A percentile compares a stretch with the other conserved stretches of the same genome.
These are phyloP conservation scores for Eristalis arbustorum DNA, from an alignment of 2,888 invertebrate genomes.

Conservation along the genomic window DNA sequence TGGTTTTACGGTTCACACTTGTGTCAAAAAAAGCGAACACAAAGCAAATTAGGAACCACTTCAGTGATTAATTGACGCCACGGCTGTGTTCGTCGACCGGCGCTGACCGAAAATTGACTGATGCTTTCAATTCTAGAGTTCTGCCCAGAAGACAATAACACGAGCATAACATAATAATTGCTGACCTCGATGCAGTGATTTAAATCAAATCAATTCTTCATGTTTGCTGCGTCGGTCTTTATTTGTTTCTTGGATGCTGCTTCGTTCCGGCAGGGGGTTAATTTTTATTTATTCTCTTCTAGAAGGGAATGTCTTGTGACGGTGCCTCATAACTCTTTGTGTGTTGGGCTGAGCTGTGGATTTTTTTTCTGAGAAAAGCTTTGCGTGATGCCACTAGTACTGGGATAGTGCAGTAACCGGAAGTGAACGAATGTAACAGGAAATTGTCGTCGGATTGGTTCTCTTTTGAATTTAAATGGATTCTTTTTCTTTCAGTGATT, in stretches of 20 bases:
- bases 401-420: not conserved
- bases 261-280: not conserved
- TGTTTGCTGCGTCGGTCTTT: not conserved
- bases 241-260: not conserved
- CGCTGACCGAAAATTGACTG: constrained; percentile 9
- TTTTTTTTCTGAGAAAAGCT: not conserved
- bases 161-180: constrained; percentile 57
- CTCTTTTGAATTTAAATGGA: not conserved
- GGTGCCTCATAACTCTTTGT: not conserved
- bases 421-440: not conserved
- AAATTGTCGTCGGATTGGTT: not conserved
- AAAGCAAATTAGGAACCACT: not conserved
- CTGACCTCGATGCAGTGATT: constrained; percentile 66
- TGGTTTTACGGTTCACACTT: not conserved
- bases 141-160: constrained; percentile 30
- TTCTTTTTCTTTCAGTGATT: not conserved
- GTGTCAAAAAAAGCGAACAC: not conserved
- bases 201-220: constrained; percentile 49
- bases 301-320: not conserved
- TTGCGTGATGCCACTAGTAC: not conserved
- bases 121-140: constrained; percentile 46
- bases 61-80: not conserved
- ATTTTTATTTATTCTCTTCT: no score
- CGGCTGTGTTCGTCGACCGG: constrained; percentile 6
- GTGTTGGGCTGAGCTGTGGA: not conserved